Conservation (phyloP, 2,113 vertebrate genomes). For the Plestiodon gilberti region DNA sequence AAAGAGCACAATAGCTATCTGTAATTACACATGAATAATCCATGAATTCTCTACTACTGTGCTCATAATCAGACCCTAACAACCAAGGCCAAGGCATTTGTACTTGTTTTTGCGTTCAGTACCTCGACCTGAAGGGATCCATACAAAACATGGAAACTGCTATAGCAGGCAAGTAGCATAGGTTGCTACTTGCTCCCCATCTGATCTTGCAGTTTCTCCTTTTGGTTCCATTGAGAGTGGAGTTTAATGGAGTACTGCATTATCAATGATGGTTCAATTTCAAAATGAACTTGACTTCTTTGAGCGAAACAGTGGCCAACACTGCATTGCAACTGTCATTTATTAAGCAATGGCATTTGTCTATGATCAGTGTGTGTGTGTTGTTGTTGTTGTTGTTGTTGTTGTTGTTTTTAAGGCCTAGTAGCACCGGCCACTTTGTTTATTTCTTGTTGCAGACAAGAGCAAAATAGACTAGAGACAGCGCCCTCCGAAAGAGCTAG, state of each 20-base stretch:
- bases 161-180: slow-evolving; percentile 53
- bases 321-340: slow-evolving; percentile 42
- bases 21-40: slow-evolving; percentile 97
- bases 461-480: slow-evolving; percentile 8
- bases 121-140: slow-evolving; percentile 67
- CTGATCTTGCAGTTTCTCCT: slow-evolving; percentile 52
- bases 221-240: neutral
- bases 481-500: neutral
- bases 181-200: slow-evolving; percentile 33
- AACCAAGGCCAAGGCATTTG: slow-evolving; percentile 74
- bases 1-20: slow-evolving; percentile 93
- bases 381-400: too few species aligned
- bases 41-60: slow-evolving; percentile 81
- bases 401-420: slow-evolving; percentile 30
- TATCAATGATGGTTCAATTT: slow-evolving; percentile 56
- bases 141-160: slow-evolving; percentile 49
- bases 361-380: slow-evolving; percentile 33
- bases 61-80: slow-evolving; percentile 78
- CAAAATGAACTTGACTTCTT: slow-evolving; percentile 78
- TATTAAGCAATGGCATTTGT: slow-evolving; percentile 40
- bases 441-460: slow-evolving; percentile 37
- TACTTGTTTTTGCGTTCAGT: slow-evolving; percentile 70
- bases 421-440: slow-evolving; percentile 42
- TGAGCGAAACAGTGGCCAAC: slow-evolving; percentile 34
- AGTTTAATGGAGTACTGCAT: slow-evolving; percentile 44